Evolutionary conservation across 2,888 invertebrate genomes (phyloP).

Genomic region (Oligia latruncula): DNA sequence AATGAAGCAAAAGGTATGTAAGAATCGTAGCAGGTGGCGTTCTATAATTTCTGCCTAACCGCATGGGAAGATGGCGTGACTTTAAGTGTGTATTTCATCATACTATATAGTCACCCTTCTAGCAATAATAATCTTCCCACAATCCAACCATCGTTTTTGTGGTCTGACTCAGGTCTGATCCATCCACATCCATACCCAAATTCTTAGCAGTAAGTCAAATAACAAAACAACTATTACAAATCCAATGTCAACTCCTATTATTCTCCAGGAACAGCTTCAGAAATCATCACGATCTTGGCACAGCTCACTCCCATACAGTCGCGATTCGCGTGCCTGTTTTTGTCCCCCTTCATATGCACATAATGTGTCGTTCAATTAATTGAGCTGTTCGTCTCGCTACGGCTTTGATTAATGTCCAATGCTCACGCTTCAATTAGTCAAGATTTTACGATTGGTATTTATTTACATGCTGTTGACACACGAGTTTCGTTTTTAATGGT

Average conservation of each 20-base stretch:
- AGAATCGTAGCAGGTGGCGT: no score
- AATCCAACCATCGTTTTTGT: no score
- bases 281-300: constrained; percentile 2
- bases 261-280: neutral
- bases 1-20: no score
- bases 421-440: constrained; percentile 70
- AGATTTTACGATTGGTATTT: constrained; percentile 57
- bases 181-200: no score
- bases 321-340: constrained; percentile 52
- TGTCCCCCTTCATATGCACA: constrained; percentile 64
- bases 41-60: no score
- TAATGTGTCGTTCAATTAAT: constrained; percentile 73
- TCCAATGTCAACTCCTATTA: neutral
- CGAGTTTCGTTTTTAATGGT: constrained; percentile 63
- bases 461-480: constrained; percentile 67
- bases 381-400: constrained; percentile 72
- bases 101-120: no score
- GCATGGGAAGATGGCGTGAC: no score
- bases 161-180: no score
- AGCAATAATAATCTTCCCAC: no score
- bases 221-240: no score
- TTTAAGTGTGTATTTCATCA: no score
- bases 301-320: constrained; percentile 28
- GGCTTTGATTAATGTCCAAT: constrained; percentile 67
- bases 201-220: no score